These are phyloP conservation scores for chimpanzee (Pan troglodytes) DNA, from an alignment of 2,113 vertebrate genomes.

Conservation along the genomic window NHGRI_mPanTro3-v2.1_pri NC_072417.2:70876501-70877000, in stretches of 20 bases:
- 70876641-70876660: neutral
- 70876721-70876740: neutral
- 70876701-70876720: neutral
- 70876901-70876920: neutral
- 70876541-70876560: neutral
- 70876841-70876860: neutral
- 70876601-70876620: neutral
- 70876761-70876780: neutral
- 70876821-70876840: neutral
- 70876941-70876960: no score
- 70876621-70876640: neutral
- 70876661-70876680: accelerated
- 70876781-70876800: neutral
- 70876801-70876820: neutral
- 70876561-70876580: neutral
- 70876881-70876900: neutral
- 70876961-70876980: no score
- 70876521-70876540: neutral
- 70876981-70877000: no score
- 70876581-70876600: neutral
- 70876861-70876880: neutral
- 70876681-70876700: neutral
- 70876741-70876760: neutral
- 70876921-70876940: accelerated
- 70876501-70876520: neutral